Percentiles rank a stretch among this genome's conserved stretches.
Evolutionary conservation across 2,113 vertebrate genomes (phyloP).

Genomic region (Hypomesus transpacificus): DNA sequence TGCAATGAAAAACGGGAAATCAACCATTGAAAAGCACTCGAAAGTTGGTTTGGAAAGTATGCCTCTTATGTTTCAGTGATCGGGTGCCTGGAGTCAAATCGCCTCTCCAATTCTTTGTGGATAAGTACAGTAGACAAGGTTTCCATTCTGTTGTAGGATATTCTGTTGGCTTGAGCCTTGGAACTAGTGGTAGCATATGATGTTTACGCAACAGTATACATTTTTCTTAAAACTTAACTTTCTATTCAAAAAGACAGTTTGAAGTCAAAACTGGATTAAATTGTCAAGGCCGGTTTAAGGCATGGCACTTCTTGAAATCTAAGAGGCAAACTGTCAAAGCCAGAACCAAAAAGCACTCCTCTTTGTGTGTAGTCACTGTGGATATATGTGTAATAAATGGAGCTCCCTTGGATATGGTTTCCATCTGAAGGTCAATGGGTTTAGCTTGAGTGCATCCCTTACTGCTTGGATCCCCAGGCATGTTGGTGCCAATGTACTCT

Average conservation of each 20-base stretch:
- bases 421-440: constrained; percentile 60
- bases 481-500: constrained; percentile 33
- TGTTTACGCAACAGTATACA: no score
- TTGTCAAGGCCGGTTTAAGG: constrained; percentile 30
- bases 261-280: constrained; percentile 45
- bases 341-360: constrained; percentile 6
- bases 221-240: not conserved
- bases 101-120: no score
- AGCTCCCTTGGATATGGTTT: constrained; percentile 57
- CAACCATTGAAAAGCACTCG: constrained; percentile 6
- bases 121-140: no score
- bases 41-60: not conserved
- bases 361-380: constrained; percentile 48
- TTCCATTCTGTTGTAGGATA: no score
- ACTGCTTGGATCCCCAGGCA: constrained; percentile 19
- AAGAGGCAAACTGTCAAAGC: constrained; percentile 43
- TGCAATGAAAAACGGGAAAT: constrained; percentile 12
- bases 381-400: constrained; percentile 7
- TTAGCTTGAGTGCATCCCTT: constrained; percentile 33
- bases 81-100: no score
- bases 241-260: constrained; percentile 19
- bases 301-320: constrained; percentile 26
- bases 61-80: not conserved
- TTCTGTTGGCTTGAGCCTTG: not conserved
- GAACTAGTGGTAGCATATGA: no score